Base-by-base conservation (phyloP, 1,140 invertebrate species). In the Pachypsylla venusta region DNA sequence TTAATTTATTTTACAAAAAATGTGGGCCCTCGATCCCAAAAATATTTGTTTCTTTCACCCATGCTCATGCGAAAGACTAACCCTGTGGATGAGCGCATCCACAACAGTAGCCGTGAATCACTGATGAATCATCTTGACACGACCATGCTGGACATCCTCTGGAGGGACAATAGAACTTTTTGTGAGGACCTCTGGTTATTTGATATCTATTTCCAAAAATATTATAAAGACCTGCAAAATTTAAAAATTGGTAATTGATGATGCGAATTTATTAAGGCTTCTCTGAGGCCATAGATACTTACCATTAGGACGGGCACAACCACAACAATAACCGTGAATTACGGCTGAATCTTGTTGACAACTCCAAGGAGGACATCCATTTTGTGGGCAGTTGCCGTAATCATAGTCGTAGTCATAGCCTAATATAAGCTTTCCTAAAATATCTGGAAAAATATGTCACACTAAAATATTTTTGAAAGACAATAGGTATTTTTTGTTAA, bases 321-420 rank as follows among this genome's bases (percentile, higher is more conserved):
- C 77, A 60, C 79, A 81, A 67, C 79, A 81, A 62, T 75, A 79
- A 1, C 79, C 79, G 40, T 77, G 75, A 56, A 80, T 73, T 24
- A 81, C 73, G 1, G 78, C 78, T n/a, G 74, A 74, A 66, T 81
- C 78, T 53, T 77, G 75, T 61, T 77, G 74, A 63, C 79, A 81
- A 42, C 70, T 72, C 54, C 71, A 68, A 1, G 67, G 67, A 0
- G 79, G 79, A 65, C 79, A 81, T 14, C 27, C 16, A 12, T 48
- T 35, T 14, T 28, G 55, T 2, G 40, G 54, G 22, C 62, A 60
- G 24, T 39, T 28, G 25, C 26, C 28, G 5, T 56, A 19, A 30
- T 12, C 27, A 56, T 48, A 48, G n/a, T 10, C 42, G 16, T 48
- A 48, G 42, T 48, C 42, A 22, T 10, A 48, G n/a, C 42, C 16